A percentile compares a stretch with the other conserved stretches of the same genome.
phyloP scores from a whole-genome alignment of 2,888 invertebrate genomes.

The Drosophila borealis region DNA sequence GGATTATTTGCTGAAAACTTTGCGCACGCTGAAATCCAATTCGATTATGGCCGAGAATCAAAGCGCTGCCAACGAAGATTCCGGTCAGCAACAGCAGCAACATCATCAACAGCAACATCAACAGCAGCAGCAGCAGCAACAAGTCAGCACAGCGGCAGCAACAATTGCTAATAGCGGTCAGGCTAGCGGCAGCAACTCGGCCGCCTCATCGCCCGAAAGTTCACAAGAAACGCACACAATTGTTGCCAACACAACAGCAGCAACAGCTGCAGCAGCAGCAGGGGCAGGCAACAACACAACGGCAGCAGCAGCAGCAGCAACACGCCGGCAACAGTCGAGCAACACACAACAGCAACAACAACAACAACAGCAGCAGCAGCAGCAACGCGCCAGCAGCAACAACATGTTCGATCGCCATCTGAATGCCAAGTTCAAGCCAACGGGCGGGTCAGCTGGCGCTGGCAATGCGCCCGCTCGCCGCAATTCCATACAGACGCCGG shows the following conservation, averaged over 20 bases:
- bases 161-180: slow-evolving; percentile 58
- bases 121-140: slow-evolving; percentile 54
- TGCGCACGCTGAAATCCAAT: slow-evolving; percentile 82
- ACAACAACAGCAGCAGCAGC: slow-evolving; percentile 35
- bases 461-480: slow-evolving; percentile 66
- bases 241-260: slow-evolving; percentile 41
- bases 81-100: slow-evolving; percentile 83
- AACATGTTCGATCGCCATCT: slow-evolving; percentile 83
- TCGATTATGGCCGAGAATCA: slow-evolving; percentile 85
- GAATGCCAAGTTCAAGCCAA: slow-evolving; percentile 75
- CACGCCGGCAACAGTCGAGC: slow-evolving; percentile 43
- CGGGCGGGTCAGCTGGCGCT: slow-evolving; percentile 46
- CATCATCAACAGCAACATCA: slow-evolving; percentile 69
- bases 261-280: slow-evolving; percentile 26
- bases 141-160: slow-evolving; percentile 59
- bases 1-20: slow-evolving; percentile 84
- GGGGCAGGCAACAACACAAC: slow-evolving; percentile 16
- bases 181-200: slow-evolving; percentile 69
- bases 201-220: slow-evolving; percentile 80
- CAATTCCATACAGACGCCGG: slow-evolving; percentile 78
- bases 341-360: slow-evolving; percentile 43
- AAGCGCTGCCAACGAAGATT: slow-evolving; percentile 84
- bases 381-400: slow-evolving; percentile 48
- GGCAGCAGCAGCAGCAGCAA: slow-evolving; percentile 20
- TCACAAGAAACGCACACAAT: slow-evolving; percentile 73